Base-by-base conservation (phyloP, 2,888 invertebrate species). In the Oeneis ivallda region DNA sequence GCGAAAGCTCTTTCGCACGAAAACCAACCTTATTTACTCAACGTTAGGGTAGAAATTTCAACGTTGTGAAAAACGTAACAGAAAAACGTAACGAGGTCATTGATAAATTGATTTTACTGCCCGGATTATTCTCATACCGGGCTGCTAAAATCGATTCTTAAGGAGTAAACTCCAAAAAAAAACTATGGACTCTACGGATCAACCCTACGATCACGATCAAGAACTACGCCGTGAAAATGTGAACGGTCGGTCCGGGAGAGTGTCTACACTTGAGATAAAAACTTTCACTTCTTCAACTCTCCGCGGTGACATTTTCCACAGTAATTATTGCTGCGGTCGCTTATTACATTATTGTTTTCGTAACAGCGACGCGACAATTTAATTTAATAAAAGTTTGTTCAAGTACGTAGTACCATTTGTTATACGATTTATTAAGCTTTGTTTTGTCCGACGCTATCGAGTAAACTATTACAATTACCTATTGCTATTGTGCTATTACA, bases 201-300 rank as follows among this genome's bases (percentile, higher is more conserved):
- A 86, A 64, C 76, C 77, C 75, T 72, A 72, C 70, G 73, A 87
- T 88, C 81, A 84, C 79, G 84, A 87, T 89, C 89, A 85, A 83
- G 82, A 82, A 83, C 82, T 78, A 79, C 79, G 79, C 80, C 79
- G 82, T 84, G 84, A 83, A 88, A 88, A 89, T 87, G 86, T 86
- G 81, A 86, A 87, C 85, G 85, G 80, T 79, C 81, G 82, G 78
- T 85, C 80, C 75, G 87, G 89, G 87, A 87, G 82, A 69, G 75
- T 75, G 17, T 45, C 43, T 45, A 26, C 19, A 50, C 19, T 26
- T 3, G 11, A 84, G 88, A 89, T 89, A 90, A 90, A 91, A 90
- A 56, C 88, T 89, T 90, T 89, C 86, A 86, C 88, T 89, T 88
- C 86, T 87, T 84, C 84, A 82, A 85, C 81, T 82, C 86, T 85